These are phyloP conservation scores for Piprites chloris DNA, from an alignment of 2,113 vertebrate genomes.

Conservation along the genomic window DNA sequence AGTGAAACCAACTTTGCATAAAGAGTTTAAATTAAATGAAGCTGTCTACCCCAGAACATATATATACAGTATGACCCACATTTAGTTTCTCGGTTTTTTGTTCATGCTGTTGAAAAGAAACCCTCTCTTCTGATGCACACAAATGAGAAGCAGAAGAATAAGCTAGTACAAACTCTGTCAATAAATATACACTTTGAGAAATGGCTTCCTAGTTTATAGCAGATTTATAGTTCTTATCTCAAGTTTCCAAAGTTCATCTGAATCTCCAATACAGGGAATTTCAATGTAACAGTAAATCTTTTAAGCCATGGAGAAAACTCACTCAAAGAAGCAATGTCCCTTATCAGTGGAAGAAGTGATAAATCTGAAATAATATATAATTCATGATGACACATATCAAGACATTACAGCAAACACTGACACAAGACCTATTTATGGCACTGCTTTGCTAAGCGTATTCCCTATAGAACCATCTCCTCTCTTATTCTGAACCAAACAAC, in stretches of 20 bases:
- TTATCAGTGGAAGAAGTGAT: slow-evolving; percentile 69
- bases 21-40: background rate
- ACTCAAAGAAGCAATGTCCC: slow-evolving; percentile 62
- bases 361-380: slow-evolving; percentile 79
- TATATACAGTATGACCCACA: background rate
- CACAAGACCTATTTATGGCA: slow-evolving; percentile 68
- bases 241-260: slow-evolving; percentile 70
- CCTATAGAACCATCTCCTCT: slow-evolving; percentile 50
- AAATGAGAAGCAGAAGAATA: slow-evolving; percentile 33
- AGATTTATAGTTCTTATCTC: slow-evolving; percentile 74
- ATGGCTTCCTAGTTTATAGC: slow-evolving; percentile 41
- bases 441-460: slow-evolving; percentile 65
- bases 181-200: slow-evolving; percentile 37
- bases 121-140: background rate
- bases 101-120: background rate
- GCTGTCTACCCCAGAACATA: background rate
- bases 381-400: slow-evolving; percentile 75
- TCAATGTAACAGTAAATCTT: slow-evolving; percentile 73
- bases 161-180: background rate
- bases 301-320: slow-evolving; percentile 68
- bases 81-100: background rate
- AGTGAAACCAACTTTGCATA: background rate
- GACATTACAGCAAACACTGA: slow-evolving; percentile 70
- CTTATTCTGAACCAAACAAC: slow-evolving; percentile 63
- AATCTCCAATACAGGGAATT: slow-evolving; percentile 68